Percentiles rank a stretch among this genome's conserved stretches.
These are phyloP conservation scores for Amphipyra berbera DNA, from an alignment of 2,888 invertebrate species.

Conservation along the genomic window DNA sequence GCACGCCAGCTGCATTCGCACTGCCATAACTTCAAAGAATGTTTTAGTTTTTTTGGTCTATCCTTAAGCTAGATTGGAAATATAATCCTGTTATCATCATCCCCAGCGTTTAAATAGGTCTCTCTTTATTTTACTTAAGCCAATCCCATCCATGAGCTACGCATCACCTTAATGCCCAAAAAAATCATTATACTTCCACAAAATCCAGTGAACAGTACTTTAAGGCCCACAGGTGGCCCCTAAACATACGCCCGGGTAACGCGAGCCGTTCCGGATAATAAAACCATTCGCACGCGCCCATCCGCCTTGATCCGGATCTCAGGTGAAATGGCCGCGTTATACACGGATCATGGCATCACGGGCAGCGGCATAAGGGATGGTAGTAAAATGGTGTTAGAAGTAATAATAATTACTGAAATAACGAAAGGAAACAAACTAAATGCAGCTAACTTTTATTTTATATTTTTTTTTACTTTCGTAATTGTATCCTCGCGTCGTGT, in stretches of 20 bases:
- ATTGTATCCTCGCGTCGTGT: no score
- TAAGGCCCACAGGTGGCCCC: constrained; percentile 71
- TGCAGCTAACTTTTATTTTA: not conserved
- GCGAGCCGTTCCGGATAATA: constrained; percentile 71
- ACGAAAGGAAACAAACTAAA: not conserved
- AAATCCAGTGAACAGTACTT: constrained; percentile 11
- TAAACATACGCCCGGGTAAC: constrained; percentile 64
- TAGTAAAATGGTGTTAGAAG: constrained; percentile 19
- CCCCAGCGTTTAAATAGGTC: no score
- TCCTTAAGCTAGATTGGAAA: no score
- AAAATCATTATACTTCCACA: constrained; percentile 2
- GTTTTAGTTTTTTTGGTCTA: not conserved
- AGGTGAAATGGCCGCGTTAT: constrained; percentile 62
- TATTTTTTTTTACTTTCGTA: no score
- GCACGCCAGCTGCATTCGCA: constrained; percentile 27
- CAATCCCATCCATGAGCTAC: no score
- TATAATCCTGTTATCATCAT: no score
- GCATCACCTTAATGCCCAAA: not conserved
- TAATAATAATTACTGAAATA: constrained; percentile 35
- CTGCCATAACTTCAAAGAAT: constrained; percentile 4
- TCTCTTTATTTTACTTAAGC: no score
- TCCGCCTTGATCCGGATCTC: constrained; percentile 63
- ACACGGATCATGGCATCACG: constrained; percentile 44
- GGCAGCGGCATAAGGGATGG: constrained; percentile 2
- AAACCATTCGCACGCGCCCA: constrained; percentile 72